Percentiles rank a stretch among this genome's conserved stretches.
Evolutionary conservation across 1,140 invertebrate species (phyloP).

Genomic region (Drosophila eugracilis): DNA sequence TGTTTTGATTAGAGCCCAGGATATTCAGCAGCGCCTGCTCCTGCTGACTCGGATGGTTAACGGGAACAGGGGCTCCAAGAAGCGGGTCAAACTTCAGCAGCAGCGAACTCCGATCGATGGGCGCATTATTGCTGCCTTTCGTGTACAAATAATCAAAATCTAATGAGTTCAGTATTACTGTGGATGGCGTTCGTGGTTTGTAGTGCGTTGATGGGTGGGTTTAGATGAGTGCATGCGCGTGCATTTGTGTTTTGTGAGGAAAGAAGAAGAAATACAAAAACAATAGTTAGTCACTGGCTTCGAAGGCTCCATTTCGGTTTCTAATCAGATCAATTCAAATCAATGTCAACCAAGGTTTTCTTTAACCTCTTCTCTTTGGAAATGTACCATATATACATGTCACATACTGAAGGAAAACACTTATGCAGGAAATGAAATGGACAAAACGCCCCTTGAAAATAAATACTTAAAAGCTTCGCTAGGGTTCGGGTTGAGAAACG

Average conservation of each 20-base stretch:
- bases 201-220: constrained; percentile 22
- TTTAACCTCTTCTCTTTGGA: neutral
- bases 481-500: no score
- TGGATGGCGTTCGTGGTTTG: constrained; percentile 18
- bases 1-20: constrained; percentile 34
- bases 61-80: constrained; percentile 74
- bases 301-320: neutral
- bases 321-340: constrained; percentile 17
- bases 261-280: constrained; percentile 42
- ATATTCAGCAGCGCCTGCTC: constrained; percentile 43
- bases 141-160: constrained; percentile 84
- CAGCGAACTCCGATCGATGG: constrained; percentile 76
- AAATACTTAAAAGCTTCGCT: no score
- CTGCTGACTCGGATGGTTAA: constrained; percentile 58
- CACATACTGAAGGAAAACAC: neutral
- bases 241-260: constrained; percentile 39
- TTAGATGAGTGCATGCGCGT: constrained; percentile 52
- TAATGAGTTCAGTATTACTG: constrained; percentile 82
- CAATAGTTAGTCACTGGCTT: constrained; percentile 48
- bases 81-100: constrained; percentile 83
- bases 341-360: constrained; percentile 23
- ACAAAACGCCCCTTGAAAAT: constrained; percentile 21
- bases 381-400: constrained; percentile 3
- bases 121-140: constrained; percentile 76
- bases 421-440: neutral